Evolutionary conservation across 2,888 invertebrate genomes (phyloP).

Genomic region (Sphaerophoria rueppellii): DNA sequence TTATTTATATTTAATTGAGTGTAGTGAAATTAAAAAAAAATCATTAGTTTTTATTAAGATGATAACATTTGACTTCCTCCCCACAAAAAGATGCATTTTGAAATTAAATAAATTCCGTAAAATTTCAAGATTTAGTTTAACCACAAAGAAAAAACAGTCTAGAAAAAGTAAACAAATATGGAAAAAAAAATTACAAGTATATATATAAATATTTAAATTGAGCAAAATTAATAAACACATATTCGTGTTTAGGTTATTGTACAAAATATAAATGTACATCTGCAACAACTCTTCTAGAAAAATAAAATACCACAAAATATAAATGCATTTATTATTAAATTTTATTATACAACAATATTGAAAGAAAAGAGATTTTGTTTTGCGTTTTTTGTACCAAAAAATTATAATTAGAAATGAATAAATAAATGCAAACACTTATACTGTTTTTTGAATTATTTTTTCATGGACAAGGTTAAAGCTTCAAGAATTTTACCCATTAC

Average conservation of each 20-base stretch:
- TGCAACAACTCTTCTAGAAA: conserved; percentile 53
- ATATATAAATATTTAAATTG: conserved; percentile 40
- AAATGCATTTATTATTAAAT: conserved; percentile 72
- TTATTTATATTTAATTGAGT: conserved; percentile 55
- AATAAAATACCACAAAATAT: conserved; percentile 73
- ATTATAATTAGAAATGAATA: conserved; percentile 44
- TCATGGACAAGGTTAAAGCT: no score
- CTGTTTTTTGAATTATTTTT: conserved; percentile 73
- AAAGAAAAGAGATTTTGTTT: conserved; percentile 64
- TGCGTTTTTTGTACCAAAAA: conserved; percentile 76
- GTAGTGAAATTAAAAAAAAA: conserved; percentile 37
- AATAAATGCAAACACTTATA: conserved; percentile 69
- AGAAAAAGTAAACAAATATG: conserved; percentile 69
- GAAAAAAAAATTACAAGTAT: conserved; percentile 39
- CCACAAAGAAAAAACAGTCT: conserved; percentile 47
- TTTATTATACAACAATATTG: conserved; percentile 60
- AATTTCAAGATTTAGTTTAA: conserved; percentile 27
- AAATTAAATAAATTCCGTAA: conserved; percentile 19
- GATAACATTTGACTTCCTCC: conserved; percentile 9
- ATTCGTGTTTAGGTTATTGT: conserved; percentile 64
- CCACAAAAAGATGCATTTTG: no score
- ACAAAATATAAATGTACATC: conserved; percentile 66
- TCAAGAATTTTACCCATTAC: no score
- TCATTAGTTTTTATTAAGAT: conserved; percentile 16
- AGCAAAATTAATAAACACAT: conserved; percentile 30